Percentiles rank a stretch among this genome's conserved stretches.
These are phyloP conservation scores for Caenorhabditis auriculariae DNA, from an alignment of 2,888 invertebrate genomes.

Conservation along the genomic window DNA sequence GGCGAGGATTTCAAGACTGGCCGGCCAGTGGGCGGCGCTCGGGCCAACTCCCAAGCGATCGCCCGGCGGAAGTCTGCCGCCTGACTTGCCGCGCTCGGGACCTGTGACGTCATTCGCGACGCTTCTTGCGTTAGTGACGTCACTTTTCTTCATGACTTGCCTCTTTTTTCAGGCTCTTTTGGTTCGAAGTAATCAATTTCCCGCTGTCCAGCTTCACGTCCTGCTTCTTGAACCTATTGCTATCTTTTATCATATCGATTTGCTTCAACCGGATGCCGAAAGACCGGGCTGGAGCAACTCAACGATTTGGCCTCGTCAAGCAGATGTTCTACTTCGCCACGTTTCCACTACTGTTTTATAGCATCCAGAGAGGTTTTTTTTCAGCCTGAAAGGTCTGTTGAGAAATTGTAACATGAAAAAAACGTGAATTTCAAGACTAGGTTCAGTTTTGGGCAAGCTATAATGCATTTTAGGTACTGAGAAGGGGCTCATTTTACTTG, in stretches of 20 bases:
- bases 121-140: conserved; percentile 9
- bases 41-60: conserved; percentile 8
- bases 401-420: no score
- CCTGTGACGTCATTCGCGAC: conserved; percentile 1
- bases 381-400: no score
- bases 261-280: conserved; percentile 9
- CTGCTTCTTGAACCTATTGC: conserved; percentile 46
- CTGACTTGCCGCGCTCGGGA: conserved; percentile 21
- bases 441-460: no score
- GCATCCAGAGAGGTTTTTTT: conserved; percentile 67
- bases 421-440: no score
- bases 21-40: conserved; percentile 72
- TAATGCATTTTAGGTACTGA: no score
- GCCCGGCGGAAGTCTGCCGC: conserved; percentile 15
- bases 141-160: background rate
- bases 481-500: no score
- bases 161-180: conserved; percentile 13
- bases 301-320: conserved; percentile 82
- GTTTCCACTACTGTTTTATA: conserved; percentile 77
- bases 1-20: conserved; percentile 85
- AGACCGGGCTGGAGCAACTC: conserved; percentile 57
- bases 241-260: conserved; percentile 79
- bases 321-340: conserved; percentile 77
- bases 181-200: conserved; percentile 74
- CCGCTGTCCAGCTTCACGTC: conserved; percentile 76